phyloP scores from a whole-genome alignment of 2,888 invertebrate genomes.

The Drosophila anomalipes region DNA sequence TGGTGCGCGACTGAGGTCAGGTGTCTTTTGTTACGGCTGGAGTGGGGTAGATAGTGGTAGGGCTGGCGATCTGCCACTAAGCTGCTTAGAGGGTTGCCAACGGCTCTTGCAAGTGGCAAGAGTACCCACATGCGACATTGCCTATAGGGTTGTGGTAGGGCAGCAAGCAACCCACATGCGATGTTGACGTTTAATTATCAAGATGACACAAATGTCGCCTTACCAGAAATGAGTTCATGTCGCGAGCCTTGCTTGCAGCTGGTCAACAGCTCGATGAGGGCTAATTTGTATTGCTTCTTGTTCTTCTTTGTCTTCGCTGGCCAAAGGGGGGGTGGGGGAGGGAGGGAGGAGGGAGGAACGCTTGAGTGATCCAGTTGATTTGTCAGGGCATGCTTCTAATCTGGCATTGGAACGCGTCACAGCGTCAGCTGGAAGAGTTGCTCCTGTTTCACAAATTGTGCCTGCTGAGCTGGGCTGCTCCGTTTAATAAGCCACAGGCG shows the following conservation, averaged over 20 bases:
- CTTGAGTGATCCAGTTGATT: slow-evolving; percentile 73
- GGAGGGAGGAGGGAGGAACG: slow-evolving; percentile 33
- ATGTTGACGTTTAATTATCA: slow-evolving; percentile 59
- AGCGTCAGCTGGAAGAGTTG: slow-evolving; percentile 71
- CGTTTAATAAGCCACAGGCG: slow-evolving; percentile 57
- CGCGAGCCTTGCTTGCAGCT: slow-evolving; percentile 57
- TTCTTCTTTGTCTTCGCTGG: background rate
- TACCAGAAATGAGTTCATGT: slow-evolving; percentile 43
- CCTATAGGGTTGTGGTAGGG: background rate
- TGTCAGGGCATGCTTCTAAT: slow-evolving; percentile 49
- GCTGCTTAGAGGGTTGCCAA: slow-evolving; percentile 30
- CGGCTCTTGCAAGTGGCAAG: slow-evolving; percentile 8
- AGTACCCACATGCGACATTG: slow-evolving; percentile 2
- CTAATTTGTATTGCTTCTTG: slow-evolving; percentile 48
- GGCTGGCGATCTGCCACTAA: slow-evolving; percentile 5
- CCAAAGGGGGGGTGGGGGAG: slow-evolving; percentile 7
- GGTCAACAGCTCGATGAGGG: slow-evolving; percentile 37
- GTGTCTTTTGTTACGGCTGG: slow-evolving; percentile 21
- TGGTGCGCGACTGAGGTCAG: slow-evolving; percentile 28
- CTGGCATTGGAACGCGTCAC: slow-evolving; percentile 55
- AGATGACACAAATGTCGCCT: slow-evolving; percentile 66
- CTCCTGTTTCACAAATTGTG: slow-evolving; percentile 15
- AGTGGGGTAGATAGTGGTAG: slow-evolving; percentile 1
- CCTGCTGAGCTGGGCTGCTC: slow-evolving; percentile 13
- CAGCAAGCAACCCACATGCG: slow-evolving; percentile 54